Evolutionary conservation across 2,797 vertebrate species (phyloP), one percentile per base, ranked within the genome.

Genomic region (Menidia menidia): DNA sequence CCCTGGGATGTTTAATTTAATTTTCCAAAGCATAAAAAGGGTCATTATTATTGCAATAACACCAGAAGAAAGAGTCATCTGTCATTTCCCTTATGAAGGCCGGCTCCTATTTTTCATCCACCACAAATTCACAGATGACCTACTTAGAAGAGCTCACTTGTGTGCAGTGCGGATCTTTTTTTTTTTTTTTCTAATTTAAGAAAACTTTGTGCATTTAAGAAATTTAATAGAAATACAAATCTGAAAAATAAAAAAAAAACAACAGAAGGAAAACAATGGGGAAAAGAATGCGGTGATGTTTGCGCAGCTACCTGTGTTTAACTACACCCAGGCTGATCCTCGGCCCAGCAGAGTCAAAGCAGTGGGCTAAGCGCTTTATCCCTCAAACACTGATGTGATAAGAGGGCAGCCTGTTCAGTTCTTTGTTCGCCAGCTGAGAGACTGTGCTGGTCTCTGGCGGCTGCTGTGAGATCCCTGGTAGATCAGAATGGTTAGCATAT

Each of bases 401-500:
- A 81, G 64, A 73, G 58, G 60, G 65, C 65, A 75, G 70, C 32
- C 63, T 62, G 76, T 73, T 77, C 51, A 60, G 75, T 53, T 66
- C 56, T 80, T 78, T 83, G 82, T 85, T 85, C 73, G 73, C 73
- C 60, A 75, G 78, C 77, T 65, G 77, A 77, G 75, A 82, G 47
- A 68, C 15, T 14, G 61, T 72, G 77, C 68, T 81, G 12, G 61
- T 62, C 69, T 80, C 78, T 73, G 81, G 75, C 66, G 77, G 80
- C 67, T 65, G 75, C 79, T 73, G 78, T 56, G 76, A 84, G 82
- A 85, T 88, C 80, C 68, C 75, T 75, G 68, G 25, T 51, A 80
- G 85, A 91, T 83, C 73, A 89, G 82, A 89, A 79, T 78, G 71
- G 82, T 85, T 81, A 73, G 79, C 81, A 73, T 89, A 89, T 90